A percentile compares a stretch with the other conserved stretches of the same genome.
Conservation (phyloP, 2,797 vertebrate genomes). For the Odontamblyopus lacepedii region DNA sequence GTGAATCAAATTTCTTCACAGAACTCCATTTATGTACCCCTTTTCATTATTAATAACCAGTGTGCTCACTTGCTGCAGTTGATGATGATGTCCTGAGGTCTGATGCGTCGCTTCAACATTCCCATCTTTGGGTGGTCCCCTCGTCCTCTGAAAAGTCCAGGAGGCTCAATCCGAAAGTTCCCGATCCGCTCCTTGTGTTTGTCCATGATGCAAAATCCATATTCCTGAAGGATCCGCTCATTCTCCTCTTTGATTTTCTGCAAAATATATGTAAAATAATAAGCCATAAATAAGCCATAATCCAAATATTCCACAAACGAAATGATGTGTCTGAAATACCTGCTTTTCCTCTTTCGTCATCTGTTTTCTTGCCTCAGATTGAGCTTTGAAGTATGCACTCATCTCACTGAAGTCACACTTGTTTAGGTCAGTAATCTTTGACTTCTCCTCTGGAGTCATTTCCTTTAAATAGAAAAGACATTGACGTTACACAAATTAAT, state of each 20-base stretch:
- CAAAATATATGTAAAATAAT: conserved; percentile 1
- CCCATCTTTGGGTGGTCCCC: conserved; percentile 97
- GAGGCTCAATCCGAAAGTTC: conserved; percentile 95
- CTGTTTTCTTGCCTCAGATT: conserved; percentile 91
- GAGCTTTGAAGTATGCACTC: conserved; percentile 91
- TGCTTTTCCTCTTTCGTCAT: conserved; percentile 94
- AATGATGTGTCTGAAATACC: conserved; percentile 63
- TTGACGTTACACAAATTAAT: neutral
- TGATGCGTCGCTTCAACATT: conserved; percentile 91
- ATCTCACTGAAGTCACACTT: conserved; percentile 93
- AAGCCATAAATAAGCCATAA: neutral
- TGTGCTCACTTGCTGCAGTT: conserved; percentile 94
- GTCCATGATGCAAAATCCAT: conserved; percentile 94
- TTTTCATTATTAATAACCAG: neutral
- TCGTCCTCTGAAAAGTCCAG: conserved; percentile 90
- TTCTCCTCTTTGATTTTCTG: conserved; percentile 96
- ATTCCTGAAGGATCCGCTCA: conserved; percentile 88
- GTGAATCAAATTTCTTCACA: too few species aligned
- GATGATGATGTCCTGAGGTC: conserved; percentile 92
- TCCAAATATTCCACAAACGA: neutral
- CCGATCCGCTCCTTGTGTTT: conserved; percentile 94
- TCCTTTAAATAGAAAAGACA: conserved; percentile 73
- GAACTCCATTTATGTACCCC: neutral
- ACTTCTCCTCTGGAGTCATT: conserved; percentile 93
- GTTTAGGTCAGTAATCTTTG: conserved; percentile 85